Evolutionary conservation across 2,797 vertebrate species (phyloP).

Genomic region (Carapus acus): DNA sequence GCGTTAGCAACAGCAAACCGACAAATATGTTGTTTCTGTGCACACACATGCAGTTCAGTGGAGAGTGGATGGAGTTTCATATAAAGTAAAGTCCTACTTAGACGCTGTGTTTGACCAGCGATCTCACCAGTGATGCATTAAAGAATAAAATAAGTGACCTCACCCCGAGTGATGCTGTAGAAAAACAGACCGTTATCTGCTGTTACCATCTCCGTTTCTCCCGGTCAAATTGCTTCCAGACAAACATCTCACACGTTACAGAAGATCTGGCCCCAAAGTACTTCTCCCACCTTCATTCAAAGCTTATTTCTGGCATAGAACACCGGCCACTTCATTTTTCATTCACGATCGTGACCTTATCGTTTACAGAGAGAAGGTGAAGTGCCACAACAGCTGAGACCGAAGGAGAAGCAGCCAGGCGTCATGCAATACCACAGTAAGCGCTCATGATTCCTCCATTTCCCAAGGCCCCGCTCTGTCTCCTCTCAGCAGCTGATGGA

Average conservation of each 20-base stretch:
- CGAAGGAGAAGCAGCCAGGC: constrained; percentile 22
- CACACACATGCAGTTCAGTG: too few species aligned
- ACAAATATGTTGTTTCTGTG: too few species aligned
- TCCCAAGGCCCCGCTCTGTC: constrained; percentile 40
- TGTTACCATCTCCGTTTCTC: constrained; percentile 38
- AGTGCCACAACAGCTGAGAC: constrained; percentile 20
- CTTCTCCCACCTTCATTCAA: constrained; percentile 35
- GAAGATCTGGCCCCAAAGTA: constrained; percentile 41
- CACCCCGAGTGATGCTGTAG: constrained; percentile 36
- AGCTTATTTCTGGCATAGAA: constrained; percentile 51
- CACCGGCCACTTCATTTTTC: constrained; percentile 44
- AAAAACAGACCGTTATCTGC: constrained; percentile 36
- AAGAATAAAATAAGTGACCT: constrained; percentile 36
- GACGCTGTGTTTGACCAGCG: too few species aligned
- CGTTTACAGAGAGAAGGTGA: constrained; percentile 28
- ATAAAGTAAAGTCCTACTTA: too few species aligned
- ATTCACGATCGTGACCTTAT: constrained; percentile 51
- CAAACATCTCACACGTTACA: constrained; percentile 48
- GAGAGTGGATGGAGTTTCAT: too few species aligned
- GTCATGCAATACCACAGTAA: constrained; percentile 45
- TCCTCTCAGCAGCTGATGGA: constrained; percentile 35
- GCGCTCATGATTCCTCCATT: constrained; percentile 47
- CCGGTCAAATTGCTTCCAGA: constrained; percentile 58
- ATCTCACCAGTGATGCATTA: too few species aligned
- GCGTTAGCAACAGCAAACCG: neutral